These are phyloP conservation scores for Psittacus erithacus DNA, from an alignment of 2,113 vertebrate species.

Conservation along the genomic window DNA sequence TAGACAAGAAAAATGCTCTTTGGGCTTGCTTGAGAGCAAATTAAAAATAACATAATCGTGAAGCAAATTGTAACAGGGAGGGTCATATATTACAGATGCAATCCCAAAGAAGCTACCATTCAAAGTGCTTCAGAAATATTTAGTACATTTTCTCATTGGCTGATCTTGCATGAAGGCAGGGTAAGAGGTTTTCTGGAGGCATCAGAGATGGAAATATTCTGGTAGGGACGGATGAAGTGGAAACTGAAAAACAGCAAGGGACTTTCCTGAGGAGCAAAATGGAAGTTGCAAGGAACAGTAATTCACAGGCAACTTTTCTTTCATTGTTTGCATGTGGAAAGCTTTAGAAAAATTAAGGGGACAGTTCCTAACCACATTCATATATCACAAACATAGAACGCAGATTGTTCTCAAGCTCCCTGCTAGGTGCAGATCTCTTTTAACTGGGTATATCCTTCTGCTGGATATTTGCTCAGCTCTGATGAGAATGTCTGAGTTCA, in stretches of 20 bases:
- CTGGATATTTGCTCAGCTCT: background rate
- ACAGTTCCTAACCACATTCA: background rate
- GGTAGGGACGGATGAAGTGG: background rate
- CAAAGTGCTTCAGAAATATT: background rate
- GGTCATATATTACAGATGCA: background rate
- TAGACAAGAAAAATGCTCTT: background rate
- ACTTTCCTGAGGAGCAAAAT: accelerated
- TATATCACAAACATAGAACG: background rate
- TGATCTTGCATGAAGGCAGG: background rate
- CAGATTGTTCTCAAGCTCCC: background rate
- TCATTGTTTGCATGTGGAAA: background rate
- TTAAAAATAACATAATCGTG: background rate
- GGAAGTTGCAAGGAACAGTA: background rate
- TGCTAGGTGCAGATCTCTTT: background rate
- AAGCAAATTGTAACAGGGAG: background rate
- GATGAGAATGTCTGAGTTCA: background rate
- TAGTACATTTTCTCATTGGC: background rate
- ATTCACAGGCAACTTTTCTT: background rate
- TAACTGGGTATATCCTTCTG: background rate
- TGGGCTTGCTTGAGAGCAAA: background rate
- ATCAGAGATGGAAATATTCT: background rate
- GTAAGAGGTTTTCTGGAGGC: background rate
- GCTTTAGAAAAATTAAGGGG: background rate
- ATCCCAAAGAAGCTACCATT: background rate
- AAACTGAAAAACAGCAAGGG: background rate